phyloP scores from a whole-genome alignment of 2,888 invertebrate genomes.

The Terebella lapidaria region DNA sequence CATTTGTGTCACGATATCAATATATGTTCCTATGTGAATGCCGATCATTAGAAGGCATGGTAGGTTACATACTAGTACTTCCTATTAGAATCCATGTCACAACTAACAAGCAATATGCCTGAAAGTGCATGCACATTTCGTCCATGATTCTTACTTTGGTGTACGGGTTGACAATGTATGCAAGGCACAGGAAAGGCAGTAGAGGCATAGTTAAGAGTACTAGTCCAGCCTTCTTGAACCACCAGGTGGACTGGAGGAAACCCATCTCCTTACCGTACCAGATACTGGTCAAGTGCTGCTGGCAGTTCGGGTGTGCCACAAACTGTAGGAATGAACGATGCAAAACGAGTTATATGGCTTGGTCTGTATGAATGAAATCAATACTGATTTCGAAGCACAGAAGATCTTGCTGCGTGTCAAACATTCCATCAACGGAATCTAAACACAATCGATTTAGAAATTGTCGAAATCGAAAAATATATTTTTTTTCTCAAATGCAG shows the following conservation, averaged over 20 bases:
- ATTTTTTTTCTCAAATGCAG: too few relatives aligned
- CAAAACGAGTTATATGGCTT: not conserved
- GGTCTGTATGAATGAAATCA: not conserved
- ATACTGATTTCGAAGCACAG: not conserved
- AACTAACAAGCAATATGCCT: too few relatives aligned
- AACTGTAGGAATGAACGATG: conserved; percentile 56
- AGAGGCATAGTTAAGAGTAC: conserved; percentile 5
- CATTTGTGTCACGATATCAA: too few relatives aligned
- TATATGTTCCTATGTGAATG: too few relatives aligned
- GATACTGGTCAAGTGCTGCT: conserved; percentile 64
- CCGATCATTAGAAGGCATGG: too few relatives aligned
- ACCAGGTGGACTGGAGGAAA: conserved; percentile 58
- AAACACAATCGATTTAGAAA: too few relatives aligned
- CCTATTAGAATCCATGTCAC: too few relatives aligned
- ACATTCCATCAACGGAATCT: too few relatives aligned
- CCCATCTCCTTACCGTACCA: conserved; percentile 65
- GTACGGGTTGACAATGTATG: conserved; percentile 19
- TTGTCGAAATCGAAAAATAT: too few relatives aligned
- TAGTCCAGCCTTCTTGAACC: conserved; percentile 47
- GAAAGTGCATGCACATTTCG: too few relatives aligned
- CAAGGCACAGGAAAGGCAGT: conserved; percentile 21
- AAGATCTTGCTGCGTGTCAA: not conserved
- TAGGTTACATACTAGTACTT: too few relatives aligned
- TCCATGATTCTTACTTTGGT: conserved; percentile 15
- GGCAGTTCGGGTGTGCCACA: conserved; percentile 71